Evolutionary conservation across 2,797 vertebrate species (phyloP).

Genomic region (Karalla daura): DNA sequence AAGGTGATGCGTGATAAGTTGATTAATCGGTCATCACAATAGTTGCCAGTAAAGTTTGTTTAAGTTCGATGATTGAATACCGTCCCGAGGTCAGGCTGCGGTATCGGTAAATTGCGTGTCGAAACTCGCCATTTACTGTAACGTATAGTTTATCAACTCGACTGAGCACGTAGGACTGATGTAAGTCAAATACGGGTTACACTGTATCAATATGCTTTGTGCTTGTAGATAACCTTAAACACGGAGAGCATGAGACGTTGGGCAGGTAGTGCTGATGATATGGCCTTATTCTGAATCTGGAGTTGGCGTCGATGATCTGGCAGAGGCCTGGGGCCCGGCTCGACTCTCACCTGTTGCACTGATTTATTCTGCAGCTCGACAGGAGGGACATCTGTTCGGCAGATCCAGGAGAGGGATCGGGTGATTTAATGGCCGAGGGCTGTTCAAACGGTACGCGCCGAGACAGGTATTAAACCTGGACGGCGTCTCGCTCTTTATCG

Average conservation of each 20-base stretch:
- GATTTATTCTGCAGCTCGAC: slow-evolving; percentile 29
- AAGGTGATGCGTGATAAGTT: too few relatives aligned
- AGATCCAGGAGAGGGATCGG: slow-evolving; percentile 21
- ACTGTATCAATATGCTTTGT: not conserved
- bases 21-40: not conserved
- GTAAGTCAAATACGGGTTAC: not conserved
- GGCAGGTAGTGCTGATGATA: not conserved
- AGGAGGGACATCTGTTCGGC: slow-evolving; percentile 39
- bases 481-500: slow-evolving; percentile 13
- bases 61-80: too few relatives aligned
- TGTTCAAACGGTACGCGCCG: too few relatives aligned
- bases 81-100: too few relatives aligned
- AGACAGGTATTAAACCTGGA: slow-evolving; percentile 11
- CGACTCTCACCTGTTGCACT: slow-evolving; percentile 34
- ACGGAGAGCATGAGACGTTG: not conserved
- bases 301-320: too few relatives aligned
- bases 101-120: too few relatives aligned
- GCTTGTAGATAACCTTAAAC: not conserved
- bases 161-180: too few relatives aligned
- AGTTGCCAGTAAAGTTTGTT: not conserved
- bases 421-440: not conserved
- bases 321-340: not conserved
- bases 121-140: too few relatives aligned
- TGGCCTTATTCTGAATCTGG: too few relatives aligned
- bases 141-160: too few relatives aligned